These are phyloP conservation scores for Cephus runcator DNA, from an alignment of 2,888 invertebrate species.

Conservation along the genomic window DNA sequence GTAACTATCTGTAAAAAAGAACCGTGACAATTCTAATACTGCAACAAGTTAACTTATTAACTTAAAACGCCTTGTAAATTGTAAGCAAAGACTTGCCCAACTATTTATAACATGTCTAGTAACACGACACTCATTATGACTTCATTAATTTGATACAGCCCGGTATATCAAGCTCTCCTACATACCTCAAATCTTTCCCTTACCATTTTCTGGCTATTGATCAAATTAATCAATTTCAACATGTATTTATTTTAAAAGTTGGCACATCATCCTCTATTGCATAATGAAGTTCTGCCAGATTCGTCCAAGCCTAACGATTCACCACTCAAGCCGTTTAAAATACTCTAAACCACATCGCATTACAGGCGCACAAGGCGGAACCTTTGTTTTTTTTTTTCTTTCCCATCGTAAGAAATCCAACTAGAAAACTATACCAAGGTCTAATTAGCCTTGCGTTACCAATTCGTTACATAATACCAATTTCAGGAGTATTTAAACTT, in stretches of 20 bases:
- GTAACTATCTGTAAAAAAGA: background rate
- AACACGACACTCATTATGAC: background rate
- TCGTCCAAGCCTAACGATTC: background rate
- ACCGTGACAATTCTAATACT: background rate
- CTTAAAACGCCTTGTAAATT: background rate
- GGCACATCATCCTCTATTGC: conserved; percentile 28
- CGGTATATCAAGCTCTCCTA: background rate
- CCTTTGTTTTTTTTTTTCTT: background rate
- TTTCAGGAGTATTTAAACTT: background rate
- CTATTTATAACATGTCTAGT: background rate
- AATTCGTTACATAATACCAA: background rate
- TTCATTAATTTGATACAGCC: background rate
- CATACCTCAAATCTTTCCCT: background rate
- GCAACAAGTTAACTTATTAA: background rate
- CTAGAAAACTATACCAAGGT: background rate
- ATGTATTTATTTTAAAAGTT: conserved; percentile 30
- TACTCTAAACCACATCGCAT: background rate
- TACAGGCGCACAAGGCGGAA: background rate
- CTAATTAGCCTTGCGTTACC: background rate
- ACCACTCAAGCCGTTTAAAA: background rate
- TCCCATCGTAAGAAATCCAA: background rate
- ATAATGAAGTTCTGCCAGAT: conserved; percentile 20
- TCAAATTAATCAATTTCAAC: conserved; percentile 27
- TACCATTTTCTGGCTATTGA: conserved; percentile 2
- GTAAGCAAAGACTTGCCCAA: background rate